Base-by-base conservation (phyloP, 2,888 invertebrate genomes). In the Parochlus steinenii region DNA sequence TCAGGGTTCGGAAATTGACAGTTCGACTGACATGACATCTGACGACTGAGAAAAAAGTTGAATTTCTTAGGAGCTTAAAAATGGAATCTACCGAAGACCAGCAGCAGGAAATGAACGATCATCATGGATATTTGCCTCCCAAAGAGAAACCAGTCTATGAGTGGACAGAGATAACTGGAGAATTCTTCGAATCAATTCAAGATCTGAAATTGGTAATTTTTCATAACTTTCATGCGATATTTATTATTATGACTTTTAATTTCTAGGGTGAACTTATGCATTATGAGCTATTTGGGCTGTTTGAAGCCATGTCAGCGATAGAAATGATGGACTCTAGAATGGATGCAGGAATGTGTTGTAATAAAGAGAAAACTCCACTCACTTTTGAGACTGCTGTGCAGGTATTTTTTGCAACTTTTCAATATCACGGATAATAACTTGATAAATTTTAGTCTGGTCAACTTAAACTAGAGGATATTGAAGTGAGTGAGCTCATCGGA, bases 291-390 rank as follows among this genome's bases (percentile, higher is more conserved):
- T 89, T 82, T 64, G 87, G 92, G 3, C 63, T 98, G 24, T 90
- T 90, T 60, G 97, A 98, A 57, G 97, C 95, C 0, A 98, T 98
- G 97, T 93, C 95, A 1, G 97, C 97, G 1, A 97, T 98, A 48
- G 97, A 98, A 61, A 92, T 98, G 86, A 97, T 97, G 97, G 97
- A 98, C 55, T 95, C 97, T 0, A 98, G 97, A 67, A 98, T 98
- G 97, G 98, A 98, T 65, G 92, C 93, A 2, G 97, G 97, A 5
- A 93, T 97, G 90, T 64, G 86, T 43, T 92, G 90, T 54, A 92
- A 92, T 54, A 69, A 89, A 43, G 81, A 81, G 10, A 75, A 73
- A 48, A 74, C 82, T 50, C 80, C 86, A 5, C 69, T 85, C 27
- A 83, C 80, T 39, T 86, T 93, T 51, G 77, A 82, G 44, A 82